Conservation (phyloP, 2,888 invertebrate genomes). For the Aradus depressus region DNA sequence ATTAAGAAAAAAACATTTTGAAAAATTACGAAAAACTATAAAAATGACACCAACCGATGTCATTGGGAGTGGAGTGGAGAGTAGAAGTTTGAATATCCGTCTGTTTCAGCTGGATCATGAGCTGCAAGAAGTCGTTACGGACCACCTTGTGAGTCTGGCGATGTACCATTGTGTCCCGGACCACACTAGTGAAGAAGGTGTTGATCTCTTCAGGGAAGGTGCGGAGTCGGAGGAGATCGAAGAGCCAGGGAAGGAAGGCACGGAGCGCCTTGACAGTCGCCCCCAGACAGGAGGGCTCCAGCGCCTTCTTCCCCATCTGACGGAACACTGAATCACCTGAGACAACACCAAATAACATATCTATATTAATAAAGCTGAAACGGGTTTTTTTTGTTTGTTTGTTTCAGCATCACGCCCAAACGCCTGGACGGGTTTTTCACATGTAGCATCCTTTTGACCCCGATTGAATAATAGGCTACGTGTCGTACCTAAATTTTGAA, state of each 20-base stretch:
- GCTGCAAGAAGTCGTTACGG: slow-evolving; percentile 33
- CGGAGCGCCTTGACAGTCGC: slow-evolving; percentile 29
- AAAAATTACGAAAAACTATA: no score
- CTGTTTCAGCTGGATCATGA: slow-evolving; percentile 29
- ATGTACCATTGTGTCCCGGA: slow-evolving; percentile 31
- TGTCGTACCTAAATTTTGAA: no score
- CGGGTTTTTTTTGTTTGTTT: no score
- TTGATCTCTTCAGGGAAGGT: slow-evolving; percentile 30
- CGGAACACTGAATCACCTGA: slow-evolving; percentile 36
- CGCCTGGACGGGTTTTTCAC: no score
- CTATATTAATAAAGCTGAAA: no score
- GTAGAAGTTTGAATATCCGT: no score
- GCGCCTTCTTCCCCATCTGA: slow-evolving; percentile 35
- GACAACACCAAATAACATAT: not conserved
- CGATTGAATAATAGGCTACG: no score
- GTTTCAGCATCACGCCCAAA: no score
- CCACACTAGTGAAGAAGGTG: slow-evolving; percentile 32
- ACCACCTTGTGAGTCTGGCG: slow-evolving; percentile 30
- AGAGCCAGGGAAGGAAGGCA: slow-evolving; percentile 28
- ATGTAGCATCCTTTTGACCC: no score
- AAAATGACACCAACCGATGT: no score
- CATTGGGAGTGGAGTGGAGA: no score
- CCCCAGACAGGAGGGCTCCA: slow-evolving; percentile 35
- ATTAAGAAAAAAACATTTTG: no score
- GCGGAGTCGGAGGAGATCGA: slow-evolving; percentile 26